A percentile compares a stretch with the other conserved stretches of the same genome.
Evolutionary conservation across 2,113 vertebrate species (phyloP).

Genomic region (Phocoena sinus): DNA sequence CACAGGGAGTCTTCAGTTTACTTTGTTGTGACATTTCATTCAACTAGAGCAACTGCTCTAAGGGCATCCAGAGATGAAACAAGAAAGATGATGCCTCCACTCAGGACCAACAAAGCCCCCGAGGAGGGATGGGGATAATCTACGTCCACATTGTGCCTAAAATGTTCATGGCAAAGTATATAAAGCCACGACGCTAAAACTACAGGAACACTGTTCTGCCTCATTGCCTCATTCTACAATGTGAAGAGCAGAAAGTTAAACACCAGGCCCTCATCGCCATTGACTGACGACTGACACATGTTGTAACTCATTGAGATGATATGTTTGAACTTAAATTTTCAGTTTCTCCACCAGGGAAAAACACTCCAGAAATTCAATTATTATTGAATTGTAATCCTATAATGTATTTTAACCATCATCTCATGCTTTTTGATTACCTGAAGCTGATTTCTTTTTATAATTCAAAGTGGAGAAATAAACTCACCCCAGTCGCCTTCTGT

Average conservation of each 20-base stretch:
- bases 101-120: not conserved
- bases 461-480: conserved; percentile 58
- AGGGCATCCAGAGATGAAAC: not conserved
- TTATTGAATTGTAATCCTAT: conserved; percentile 43
- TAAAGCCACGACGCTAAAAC: not conserved
- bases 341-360: not conserved
- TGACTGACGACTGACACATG: not conserved
- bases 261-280: not conserved
- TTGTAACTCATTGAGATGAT: not conserved
- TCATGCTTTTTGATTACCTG: conserved; percentile 57
- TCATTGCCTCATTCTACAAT: not conserved
- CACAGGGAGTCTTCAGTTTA: not conserved
- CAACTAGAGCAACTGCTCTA: not conserved
- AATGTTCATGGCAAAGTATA: not conserved
- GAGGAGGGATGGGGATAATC: not conserved
- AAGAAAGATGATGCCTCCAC: not conserved
- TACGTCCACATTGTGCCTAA: not conserved
- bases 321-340: not conserved
- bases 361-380: conserved; percentile 44
- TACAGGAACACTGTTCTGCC: not conserved
- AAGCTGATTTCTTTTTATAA: conserved; percentile 48
- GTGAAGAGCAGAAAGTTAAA: not conserved
- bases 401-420: conserved; percentile 33
- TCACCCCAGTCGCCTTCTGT: conserved; percentile 29
- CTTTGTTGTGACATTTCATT: not conserved